A percentile compares a stretch with the other conserved stretches of the same genome.
Conservation (phyloP, 2,113 vertebrate species). For the Oostethus manadensis region DNA sequence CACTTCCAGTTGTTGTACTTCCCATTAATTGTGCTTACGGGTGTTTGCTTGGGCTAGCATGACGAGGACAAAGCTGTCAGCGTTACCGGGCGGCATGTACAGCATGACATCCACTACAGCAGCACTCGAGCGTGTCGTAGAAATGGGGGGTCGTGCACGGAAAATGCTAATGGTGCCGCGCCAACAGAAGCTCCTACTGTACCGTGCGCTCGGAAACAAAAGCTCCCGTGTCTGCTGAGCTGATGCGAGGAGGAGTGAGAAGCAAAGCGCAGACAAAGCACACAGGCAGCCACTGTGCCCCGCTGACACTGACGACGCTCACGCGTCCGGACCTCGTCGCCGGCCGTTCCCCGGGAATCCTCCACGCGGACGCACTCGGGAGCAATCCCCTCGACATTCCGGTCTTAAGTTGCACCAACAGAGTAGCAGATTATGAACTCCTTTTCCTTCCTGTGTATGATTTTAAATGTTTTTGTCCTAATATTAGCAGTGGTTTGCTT, state of each 20-base stretch:
- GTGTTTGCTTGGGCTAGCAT: no score
- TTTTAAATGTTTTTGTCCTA: no score
- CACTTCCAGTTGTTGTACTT: no score
- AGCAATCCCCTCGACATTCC: conserved; percentile 41
- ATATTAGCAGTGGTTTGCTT: no score
- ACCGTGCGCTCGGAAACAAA: conserved; percentile 53
- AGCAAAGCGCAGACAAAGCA: conserved; percentile 55
- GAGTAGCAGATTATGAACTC: no score
- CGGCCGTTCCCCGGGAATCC: conserved; percentile 25
- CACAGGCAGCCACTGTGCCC: conserved; percentile 55
- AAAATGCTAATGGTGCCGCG: conserved; percentile 32
- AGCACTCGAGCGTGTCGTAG: neutral
- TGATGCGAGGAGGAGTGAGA: conserved; percentile 31
- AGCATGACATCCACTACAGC: conserved; percentile 9
- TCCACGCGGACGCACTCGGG: neutral
- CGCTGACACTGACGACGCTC: conserved; percentile 62
- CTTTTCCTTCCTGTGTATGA: no score
- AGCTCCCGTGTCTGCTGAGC: conserved; percentile 45
- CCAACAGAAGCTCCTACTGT: conserved; percentile 35
- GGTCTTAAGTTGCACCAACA: conserved; percentile 20
- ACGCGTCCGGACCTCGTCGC: conserved; percentile 47
- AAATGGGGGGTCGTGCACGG: neutral
- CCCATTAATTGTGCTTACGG: no score
- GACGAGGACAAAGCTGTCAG: neutral
- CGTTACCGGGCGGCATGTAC: conserved; percentile 4